A percentile compares a stretch with the other conserved stretches of the same genome.
These are phyloP conservation scores for Caenorhabditis imperialis DNA, from an alignment of 2,888 invertebrate genomes.

Conservation along the genomic window DNA sequence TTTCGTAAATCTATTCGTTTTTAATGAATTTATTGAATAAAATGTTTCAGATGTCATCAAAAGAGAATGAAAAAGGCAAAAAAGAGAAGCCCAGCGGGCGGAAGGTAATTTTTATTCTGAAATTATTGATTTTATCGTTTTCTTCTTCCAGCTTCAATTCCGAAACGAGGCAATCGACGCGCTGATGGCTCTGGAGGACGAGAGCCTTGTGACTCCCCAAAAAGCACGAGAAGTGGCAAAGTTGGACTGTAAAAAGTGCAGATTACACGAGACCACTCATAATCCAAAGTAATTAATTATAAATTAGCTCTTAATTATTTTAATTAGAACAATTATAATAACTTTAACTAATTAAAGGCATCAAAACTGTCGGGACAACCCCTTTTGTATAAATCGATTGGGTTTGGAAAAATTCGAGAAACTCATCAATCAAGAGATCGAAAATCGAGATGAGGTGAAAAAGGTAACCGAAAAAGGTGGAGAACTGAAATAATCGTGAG, in stretches of 20 bases:
- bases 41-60: background rate
- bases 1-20: background rate
- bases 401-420: constrained; percentile 76
- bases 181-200: constrained; percentile 11
- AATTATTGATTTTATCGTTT: background rate
- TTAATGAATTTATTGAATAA: background rate
- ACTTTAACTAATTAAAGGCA: constrained; percentile 3
- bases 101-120: constrained; percentile 21
- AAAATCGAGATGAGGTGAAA: constrained; percentile 50
- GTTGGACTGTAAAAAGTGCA: constrained; percentile 61
- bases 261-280: constrained; percentile 59
- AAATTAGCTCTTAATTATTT: too few relatives aligned
- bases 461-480: constrained; percentile 20
- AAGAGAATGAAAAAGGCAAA: constrained; percentile 31
- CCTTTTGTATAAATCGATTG: constrained; percentile 72
- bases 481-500: background rate
- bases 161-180: constrained; percentile 54
- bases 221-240: constrained; percentile 57
- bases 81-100: constrained; percentile 44
- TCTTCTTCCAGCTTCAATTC: constrained; percentile 45
- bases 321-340: too few relatives aligned
- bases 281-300: constrained; percentile 73
- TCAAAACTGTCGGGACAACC: constrained; percentile 70
- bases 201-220: constrained; percentile 18
- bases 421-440: constrained; percentile 58